Evolutionary conservation across 2,113 vertebrate species (phyloP).

Genomic region (Siphamia tubifer): DNA sequence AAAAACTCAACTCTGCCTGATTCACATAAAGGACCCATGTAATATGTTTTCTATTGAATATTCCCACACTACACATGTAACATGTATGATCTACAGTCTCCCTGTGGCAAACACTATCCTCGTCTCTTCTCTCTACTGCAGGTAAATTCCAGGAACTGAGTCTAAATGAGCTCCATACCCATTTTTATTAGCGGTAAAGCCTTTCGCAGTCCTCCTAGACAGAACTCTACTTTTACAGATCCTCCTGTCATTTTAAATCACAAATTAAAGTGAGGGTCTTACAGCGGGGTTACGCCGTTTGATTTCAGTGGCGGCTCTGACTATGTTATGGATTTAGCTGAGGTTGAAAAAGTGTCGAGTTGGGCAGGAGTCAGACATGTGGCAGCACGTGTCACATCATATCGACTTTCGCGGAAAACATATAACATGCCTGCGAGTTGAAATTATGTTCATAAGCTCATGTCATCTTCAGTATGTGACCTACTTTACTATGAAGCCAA

Average conservation of each 20-base stretch:
- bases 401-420: not conserved
- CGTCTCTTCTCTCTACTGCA: not conserved
- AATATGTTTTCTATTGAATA: not conserved
- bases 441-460: not conserved
- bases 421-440: not conserved
- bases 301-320: constrained; percentile 6
- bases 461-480: not conserved
- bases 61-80: not conserved
- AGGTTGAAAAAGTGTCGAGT: not conserved
- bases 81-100: constrained; percentile 18
- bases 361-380: not conserved
- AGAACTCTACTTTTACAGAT: not conserved
- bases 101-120: not conserved
- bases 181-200: constrained; percentile 50
- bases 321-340: not conserved
- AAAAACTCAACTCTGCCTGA: too few species aligned
- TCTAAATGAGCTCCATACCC: constrained; percentile 31
- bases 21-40: not conserved
- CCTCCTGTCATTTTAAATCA: not conserved
- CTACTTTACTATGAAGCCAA: constrained; percentile 4
- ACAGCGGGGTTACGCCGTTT: not conserved
- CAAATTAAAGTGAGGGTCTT: constrained; percentile 9
- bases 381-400: not conserved
- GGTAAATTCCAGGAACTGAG: constrained; percentile 42
- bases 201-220: constrained; percentile 22